A percentile compares a stretch with the other conserved stretches of the same genome.
Conservation (phyloP, 2,797 vertebrate species). For the Myotis vivesi region DNA sequence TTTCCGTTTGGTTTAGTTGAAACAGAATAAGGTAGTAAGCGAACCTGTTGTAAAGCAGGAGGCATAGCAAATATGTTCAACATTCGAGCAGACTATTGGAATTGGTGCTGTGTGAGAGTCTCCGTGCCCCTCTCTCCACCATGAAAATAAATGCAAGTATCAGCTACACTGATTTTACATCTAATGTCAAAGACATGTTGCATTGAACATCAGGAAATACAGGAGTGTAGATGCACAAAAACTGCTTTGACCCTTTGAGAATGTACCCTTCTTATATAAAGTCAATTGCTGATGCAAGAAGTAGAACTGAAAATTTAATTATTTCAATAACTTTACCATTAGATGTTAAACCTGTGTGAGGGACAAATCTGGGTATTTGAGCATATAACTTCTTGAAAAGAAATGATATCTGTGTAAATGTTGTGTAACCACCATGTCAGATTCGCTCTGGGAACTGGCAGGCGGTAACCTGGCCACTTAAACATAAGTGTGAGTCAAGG, state of each 20-base stretch:
- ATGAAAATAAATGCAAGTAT: not conserved
- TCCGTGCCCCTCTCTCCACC: not conserved
- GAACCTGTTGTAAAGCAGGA: conserved; percentile 10
- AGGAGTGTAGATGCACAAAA: not conserved
- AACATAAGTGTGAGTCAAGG: not conserved
- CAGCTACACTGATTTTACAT: not conserved
- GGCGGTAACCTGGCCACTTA: not conserved
- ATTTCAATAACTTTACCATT: not conserved
- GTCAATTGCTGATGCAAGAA: not conserved
- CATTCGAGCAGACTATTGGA: not conserved
- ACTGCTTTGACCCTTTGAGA: not conserved
- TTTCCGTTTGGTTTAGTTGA: not conserved
- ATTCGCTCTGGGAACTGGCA: not conserved
- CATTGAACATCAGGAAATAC: not conserved
- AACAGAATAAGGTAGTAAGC: not conserved
- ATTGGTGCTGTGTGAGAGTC: not conserved
- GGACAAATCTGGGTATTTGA: not conserved
- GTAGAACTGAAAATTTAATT: not conserved
- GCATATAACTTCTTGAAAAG: not conserved
- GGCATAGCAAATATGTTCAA: not conserved
- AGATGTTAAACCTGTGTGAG: not conserved
- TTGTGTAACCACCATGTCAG: not conserved
- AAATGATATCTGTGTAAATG: not conserved
- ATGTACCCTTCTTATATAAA: not conserved
- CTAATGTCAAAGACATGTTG: not conserved